Evolutionary conservation across 2,797 vertebrate genomes (phyloP), one percentile per base, ranked within the genome.

Genomic region (Sparidentex hasta): DNA sequence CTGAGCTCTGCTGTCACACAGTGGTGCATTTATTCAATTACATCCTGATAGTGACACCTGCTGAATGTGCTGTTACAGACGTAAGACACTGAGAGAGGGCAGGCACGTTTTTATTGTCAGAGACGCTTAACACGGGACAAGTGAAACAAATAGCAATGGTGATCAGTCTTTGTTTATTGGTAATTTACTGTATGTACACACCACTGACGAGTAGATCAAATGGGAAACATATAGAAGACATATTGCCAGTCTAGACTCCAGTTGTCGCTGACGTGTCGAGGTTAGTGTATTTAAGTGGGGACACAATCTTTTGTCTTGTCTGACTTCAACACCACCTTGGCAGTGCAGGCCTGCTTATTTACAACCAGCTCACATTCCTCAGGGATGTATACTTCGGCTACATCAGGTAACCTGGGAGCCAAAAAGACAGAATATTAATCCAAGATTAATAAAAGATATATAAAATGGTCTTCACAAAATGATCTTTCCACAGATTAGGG

Each of bases 1-100:
- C 54, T 51, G 74, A 73, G 68, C 88, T 93, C 81, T 94, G 90
- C 93, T 94, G 93, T 82, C 93, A 90, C 93, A 82, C 84, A 86
- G 92, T 93, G 93, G 93, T 73, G 59, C 54, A 55, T 74, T 48
- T 27, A 78, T 82, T 85, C 61, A 88, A 91, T 85, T 89, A 80
- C 91, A 93, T 77, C 33, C 43, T 77, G 43, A 66, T 78, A 86
- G 77, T 66, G 14, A 79, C 69, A 78, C 20, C 23, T 54, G 46
- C 61, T 80, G 66, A n/a, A 33, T 41, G 20, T 33, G 65, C 43
- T 65, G 48, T 46, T 52, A 21, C 11, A 18, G 21, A 38, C 8
- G 3, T 3, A 11, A 70, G 43, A 77, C 59, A 50, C 2, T 14
- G 7, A 79, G 65, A 61, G 51, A 38, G 8, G 11, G 38, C 38